These are phyloP conservation scores for Channa maculata DNA, from an alignment of 2,113 vertebrate species.

Conservation along the genomic window DNA sequence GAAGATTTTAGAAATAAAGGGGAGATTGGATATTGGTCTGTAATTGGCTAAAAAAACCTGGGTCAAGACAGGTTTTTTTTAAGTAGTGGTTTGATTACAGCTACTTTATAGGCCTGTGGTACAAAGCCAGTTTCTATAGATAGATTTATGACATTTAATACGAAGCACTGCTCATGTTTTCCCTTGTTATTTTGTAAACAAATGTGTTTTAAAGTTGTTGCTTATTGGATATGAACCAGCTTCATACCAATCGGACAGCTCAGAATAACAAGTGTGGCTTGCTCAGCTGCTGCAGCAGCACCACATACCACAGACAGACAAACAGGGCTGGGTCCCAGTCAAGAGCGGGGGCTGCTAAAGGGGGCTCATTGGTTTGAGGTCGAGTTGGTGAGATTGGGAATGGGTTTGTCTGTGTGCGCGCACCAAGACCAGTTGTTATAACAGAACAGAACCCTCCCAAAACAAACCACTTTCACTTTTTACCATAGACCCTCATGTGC, in stretches of 20 bases:
- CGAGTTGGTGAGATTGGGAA: constrained; percentile 19
- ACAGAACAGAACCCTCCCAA: neutral
- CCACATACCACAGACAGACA: constrained; percentile 70
- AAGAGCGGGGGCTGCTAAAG: constrained; percentile 2
- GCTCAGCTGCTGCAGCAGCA: constrained; percentile 67
- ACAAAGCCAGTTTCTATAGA: no score
- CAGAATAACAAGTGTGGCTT: constrained; percentile 55
- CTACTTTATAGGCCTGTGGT: no score
- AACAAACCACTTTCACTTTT: constrained; percentile 10
- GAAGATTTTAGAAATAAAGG: no score
- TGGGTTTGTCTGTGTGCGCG: constrained; percentile 28
- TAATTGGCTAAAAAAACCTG: no score
- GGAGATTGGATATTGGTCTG: no score
- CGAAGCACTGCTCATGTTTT: constrained; percentile 4
- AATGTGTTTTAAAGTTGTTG: neutral
- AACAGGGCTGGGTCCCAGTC: constrained; percentile 52
- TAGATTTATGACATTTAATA: no score
- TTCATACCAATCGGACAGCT: constrained; percentile 7
- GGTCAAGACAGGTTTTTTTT: no score
- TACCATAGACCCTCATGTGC: constrained; percentile 1
- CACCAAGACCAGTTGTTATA: constrained; percentile 15
- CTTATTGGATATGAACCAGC: neutral
- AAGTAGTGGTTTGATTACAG: no score
- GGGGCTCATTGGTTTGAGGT: constrained; percentile 29
- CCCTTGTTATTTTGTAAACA: constrained; percentile 5